Conservation (phyloP, 2,797 vertebrate genomes). For the Gephyroberyx darwinii region DNA sequence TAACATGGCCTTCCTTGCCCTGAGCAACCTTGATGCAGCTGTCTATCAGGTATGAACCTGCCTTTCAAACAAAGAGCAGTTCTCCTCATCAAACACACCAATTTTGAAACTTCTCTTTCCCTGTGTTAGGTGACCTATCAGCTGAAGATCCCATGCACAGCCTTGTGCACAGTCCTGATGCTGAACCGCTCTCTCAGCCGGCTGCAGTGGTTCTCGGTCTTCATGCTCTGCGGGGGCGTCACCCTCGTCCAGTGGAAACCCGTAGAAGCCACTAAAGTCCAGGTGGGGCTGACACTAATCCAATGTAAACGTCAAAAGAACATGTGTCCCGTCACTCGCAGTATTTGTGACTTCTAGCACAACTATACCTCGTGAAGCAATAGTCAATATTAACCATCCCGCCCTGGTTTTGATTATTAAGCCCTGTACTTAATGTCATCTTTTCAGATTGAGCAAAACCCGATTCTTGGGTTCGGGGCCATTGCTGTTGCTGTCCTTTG, state of each 20-base stretch:
- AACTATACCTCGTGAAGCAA: no score
- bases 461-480: constrained; percentile 88
- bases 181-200: constrained; percentile 90
- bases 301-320: neutral
- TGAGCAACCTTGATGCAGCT: constrained; percentile 96
- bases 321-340: neutral
- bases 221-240: constrained; percentile 94
- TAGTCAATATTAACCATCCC: no score
- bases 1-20: constrained; percentile 96
- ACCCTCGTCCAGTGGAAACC: constrained; percentile 94
- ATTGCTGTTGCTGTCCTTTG: constrained; percentile 94
- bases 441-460: constrained; percentile 92
- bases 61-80: neutral
- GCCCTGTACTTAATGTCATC: neutral
- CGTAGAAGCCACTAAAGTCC: constrained; percentile 89
- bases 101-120: neutral
- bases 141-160: constrained; percentile 97
- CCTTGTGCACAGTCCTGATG: constrained; percentile 95
- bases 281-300: constrained; percentile 75
- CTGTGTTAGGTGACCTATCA: constrained; percentile 92
- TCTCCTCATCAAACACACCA: neutral
- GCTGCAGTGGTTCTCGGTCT: constrained; percentile 95
- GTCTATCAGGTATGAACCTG: constrained; percentile 90
- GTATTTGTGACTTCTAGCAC: no score
- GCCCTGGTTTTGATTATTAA: neutral